Evolutionary conservation across 2,113 vertebrate species (phyloP), one percentile per base, ranked within the genome.

Genomic region (Atherinomorus stipes): DNA sequence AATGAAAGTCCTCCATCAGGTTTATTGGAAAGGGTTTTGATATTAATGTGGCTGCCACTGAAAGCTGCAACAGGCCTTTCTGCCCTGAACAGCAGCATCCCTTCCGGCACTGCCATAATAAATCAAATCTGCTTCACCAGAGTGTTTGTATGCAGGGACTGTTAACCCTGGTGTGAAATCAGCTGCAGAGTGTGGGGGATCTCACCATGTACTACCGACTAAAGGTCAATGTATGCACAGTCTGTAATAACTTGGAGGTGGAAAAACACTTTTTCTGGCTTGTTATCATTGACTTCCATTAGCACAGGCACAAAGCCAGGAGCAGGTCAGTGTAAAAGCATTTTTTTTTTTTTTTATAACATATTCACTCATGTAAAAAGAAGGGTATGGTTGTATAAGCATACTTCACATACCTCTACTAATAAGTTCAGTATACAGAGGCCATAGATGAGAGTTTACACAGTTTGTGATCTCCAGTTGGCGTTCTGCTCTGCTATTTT

Each of bases 91-190:
- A 25, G 58, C 44, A 59, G 40, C 7, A 11, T 21, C 19, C 45
- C 71, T 64, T 23, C 40, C 25, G 57, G 21, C 52, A 44, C 10
- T 11, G 12, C 52, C 67, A 50, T 57, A 59, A 50, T 40, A 57
- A 76, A 73, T 84, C 54, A 71, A 19, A 71, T 64, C 50, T 65
- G 59, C 56, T 73, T 51, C 23, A 26, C 19, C 49, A 38, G 11
- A 31, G 42, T 28, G 51, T 64, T 53, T 71, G 51, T 65, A 23
- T 26, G 28, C 8, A 22, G 37, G 11, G 64, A 38, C 56, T 47
- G 45, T 78, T 71, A 75, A 58, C 63, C 51, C 68, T 44, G 54
- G 58, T 74, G 71, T 54, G 47, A 87, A 81, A 66, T 37, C 61
- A 64, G 22, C 34, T 58, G 45, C 49, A 22, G 44, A 34, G 38